Percentiles rank a stretch among this genome's conserved stretches.
Conservation (phyloP, 2,797 vertebrate species). For the Gymnopithys bicolor region DNA sequence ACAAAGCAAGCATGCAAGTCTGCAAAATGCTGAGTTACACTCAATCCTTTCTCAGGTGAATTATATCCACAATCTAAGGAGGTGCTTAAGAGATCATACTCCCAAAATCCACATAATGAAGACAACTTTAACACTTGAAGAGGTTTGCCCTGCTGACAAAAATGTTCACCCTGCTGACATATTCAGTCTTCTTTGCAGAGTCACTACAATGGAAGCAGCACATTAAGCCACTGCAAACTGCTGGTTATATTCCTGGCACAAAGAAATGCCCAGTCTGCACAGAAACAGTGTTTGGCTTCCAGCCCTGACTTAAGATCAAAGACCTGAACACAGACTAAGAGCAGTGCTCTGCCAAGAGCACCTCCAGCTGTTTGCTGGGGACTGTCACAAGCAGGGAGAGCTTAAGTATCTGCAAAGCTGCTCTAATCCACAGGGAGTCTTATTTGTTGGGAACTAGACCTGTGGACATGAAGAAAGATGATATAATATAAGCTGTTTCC, state of each 20-base stretch:
- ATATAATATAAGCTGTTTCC: neutral
- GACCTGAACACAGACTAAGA: neutral
- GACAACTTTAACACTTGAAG: neutral
- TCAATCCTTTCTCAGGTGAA: neutral
- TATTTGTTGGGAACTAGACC: neutral
- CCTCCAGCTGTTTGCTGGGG: neutral
- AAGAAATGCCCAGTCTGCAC: neutral
- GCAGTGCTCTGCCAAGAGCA: neutral
- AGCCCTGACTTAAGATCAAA: neutral
- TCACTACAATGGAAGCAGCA: accelerated
- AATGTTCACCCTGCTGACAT: neutral
- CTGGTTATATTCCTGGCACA: neutral
- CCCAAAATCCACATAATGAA: neutral
- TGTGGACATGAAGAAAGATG: neutral
- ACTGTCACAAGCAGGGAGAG: neutral
- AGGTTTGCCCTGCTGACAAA: neutral
- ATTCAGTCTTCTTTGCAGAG: neutral
- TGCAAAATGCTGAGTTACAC: neutral
- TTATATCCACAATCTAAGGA: neutral
- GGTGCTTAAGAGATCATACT: neutral
- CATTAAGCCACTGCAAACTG: neutral
- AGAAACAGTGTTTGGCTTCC: neutral
- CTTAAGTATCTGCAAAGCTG: neutral
- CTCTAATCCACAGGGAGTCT: neutral
- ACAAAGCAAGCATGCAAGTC: neutral